Evolutionary conservation across 2,888 invertebrate genomes (phyloP), one percentile per base, ranked within the genome.

Genomic region (Drosophila neutralis): DNA sequence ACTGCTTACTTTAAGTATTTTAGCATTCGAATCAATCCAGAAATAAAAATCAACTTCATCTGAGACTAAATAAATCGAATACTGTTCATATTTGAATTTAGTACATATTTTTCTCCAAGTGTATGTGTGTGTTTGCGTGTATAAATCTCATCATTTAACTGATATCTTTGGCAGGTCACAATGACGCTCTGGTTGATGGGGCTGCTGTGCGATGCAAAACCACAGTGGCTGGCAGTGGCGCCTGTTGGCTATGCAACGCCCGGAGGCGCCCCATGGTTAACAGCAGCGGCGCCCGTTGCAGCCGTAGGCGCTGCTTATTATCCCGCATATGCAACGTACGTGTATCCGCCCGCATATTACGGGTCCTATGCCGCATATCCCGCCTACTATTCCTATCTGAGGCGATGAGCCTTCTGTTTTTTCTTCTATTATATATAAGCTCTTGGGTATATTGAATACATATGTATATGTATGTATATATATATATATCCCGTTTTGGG

Each of bases 331-430:
- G 84, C 87, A 40, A 59, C 87, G 68, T 87, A 87, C 83, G 58
- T 89, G 71, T 87, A 87, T 69, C 48, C 77, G 45, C 90, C 90
- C 8, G 74, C 77, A 2, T 87, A 87, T 63, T 87, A 87, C 64
- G 89, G 84, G 60, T 64, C 87, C 57, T 87, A 87, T 64, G 87
- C 90, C 76, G 72, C 89, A 53, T 87, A 87, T 86, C 87, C 87
- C 36, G 83, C 81, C 64, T 86, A 88, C 51, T 88, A 90, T 69
- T 60, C 87, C 1, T 83, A 87, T 58, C 49, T 82, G 4, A 67
- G 82, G 40, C 87, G 90, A 31, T 89, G 81, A 84, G 29, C 56
- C 52, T 40, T 27, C 45, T 73, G 57, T 40, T 38, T 33, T 66
- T 33, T 54, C 24, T 24, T 21, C 27, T 49, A 13, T 15, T 40